Percentiles rank a stretch among this genome's conserved stretches.
These are phyloP conservation scores for Antheraea yamamai DNA, from an alignment of 2,888 invertebrate species.

Conservation along the genomic window DNA sequence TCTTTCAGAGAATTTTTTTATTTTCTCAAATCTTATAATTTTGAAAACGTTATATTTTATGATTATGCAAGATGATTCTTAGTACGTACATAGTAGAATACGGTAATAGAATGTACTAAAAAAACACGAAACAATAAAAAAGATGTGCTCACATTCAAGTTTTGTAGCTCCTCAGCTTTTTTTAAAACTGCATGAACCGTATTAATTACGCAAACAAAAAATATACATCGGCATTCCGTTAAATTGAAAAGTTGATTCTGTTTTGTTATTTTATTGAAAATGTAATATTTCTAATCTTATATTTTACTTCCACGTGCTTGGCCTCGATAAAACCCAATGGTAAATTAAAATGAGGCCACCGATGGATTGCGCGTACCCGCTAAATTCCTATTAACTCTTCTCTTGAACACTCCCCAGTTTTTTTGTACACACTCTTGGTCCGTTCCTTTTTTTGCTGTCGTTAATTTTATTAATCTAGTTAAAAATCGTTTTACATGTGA, in stretches of 20 bases:
- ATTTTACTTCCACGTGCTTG: too few relatives aligned
- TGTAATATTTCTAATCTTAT: too few relatives aligned
- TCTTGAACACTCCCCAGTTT: too few relatives aligned
- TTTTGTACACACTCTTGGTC: too few relatives aligned
- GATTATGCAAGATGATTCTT: conserved; percentile 11
- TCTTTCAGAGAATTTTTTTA: conserved; percentile 12
- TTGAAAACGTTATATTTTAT: conserved; percentile 12
- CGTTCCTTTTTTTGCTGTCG: too few relatives aligned
- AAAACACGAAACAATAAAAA: neutral
- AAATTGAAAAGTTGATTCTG: neutral
- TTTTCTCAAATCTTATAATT: conserved; percentile 7
- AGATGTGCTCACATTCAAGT: conserved; percentile 3
- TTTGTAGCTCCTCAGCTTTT: neutral
- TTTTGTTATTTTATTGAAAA: neutral
- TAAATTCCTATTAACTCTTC: too few relatives aligned
- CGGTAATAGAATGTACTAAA: conserved; percentile 8
- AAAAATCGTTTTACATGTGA: too few relatives aligned
- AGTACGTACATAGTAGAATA: neutral
- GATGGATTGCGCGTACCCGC: too few relatives aligned
- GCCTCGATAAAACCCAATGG: too few relatives aligned
- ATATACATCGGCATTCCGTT: neutral
- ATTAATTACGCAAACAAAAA: neutral
- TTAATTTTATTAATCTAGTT: too few relatives aligned
- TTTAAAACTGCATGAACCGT: conserved; percentile 6
- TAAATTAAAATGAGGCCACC: too few relatives aligned